A percentile compares a stretch with the other conserved stretches of the same genome.
phyloP scores from a whole-genome alignment of 2,888 invertebrate species.

The Choreutis nemorana region DNA sequence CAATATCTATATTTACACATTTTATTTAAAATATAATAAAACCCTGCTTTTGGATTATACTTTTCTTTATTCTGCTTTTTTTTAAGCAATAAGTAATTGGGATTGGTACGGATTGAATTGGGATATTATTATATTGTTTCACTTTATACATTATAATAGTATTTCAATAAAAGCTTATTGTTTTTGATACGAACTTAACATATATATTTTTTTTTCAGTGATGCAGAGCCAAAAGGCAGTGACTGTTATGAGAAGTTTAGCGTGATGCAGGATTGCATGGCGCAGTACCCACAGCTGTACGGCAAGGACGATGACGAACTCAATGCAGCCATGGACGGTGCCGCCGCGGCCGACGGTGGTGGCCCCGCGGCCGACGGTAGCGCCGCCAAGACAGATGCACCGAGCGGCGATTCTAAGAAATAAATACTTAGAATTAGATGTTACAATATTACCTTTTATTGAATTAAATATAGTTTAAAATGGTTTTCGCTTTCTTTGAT shows the following conservation, averaged over 20 bases:
- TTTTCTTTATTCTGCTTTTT: too few relatives aligned
- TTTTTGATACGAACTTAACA: slow-evolving; percentile 49
- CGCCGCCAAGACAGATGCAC: slow-evolving; percentile 3
- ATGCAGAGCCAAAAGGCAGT: slow-evolving; percentile 89
- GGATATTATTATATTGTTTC: too few relatives aligned
- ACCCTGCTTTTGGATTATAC: too few relatives aligned
- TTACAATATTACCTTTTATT: slow-evolving; percentile 3
- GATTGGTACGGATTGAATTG: too few relatives aligned
- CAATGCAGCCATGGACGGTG: slow-evolving; percentile 17
- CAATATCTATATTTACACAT: too few relatives aligned
- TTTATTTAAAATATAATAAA: too few relatives aligned
- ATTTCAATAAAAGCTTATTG: too few relatives aligned
- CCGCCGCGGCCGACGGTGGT: slow-evolving; percentile 14
- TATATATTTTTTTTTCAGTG: slow-evolving; percentile 64
- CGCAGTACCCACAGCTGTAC: slow-evolving; percentile 85
- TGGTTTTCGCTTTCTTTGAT: neutral
- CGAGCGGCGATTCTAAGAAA: neutral
- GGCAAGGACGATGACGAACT: slow-evolving; percentile 74
- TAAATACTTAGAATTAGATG: neutral
- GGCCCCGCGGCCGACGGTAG: slow-evolving; percentile 7
- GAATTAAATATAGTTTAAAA: neutral
- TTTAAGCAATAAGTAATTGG: too few relatives aligned
- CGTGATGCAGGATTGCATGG: slow-evolving; percentile 91
- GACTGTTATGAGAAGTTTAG: slow-evolving; percentile 93
- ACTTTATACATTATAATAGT: too few relatives aligned